These are phyloP conservation scores for Rhizomys pruinosus DNA, from an alignment of 2,113 vertebrate genomes.

Conservation along the genomic window DNA sequence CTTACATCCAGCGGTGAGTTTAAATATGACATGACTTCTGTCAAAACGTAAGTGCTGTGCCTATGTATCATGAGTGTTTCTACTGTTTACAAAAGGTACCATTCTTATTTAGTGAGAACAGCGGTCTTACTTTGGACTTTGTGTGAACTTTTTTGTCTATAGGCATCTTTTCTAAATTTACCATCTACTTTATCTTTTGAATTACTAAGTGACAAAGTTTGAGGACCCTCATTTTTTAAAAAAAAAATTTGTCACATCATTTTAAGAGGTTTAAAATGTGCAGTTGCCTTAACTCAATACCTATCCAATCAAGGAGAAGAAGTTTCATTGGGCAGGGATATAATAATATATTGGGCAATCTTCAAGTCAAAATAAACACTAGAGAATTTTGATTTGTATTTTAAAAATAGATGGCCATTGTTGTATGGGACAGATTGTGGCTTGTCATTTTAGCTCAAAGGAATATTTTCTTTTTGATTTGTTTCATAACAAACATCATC, in stretches of 20 bases:
- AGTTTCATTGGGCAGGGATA: constrained; percentile 58
- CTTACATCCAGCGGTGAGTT: constrained; percentile 97
- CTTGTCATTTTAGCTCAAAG: constrained; percentile 69
- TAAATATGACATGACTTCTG: constrained; percentile 74
- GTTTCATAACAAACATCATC: constrained; percentile 73
- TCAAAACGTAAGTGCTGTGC: constrained; percentile 67
- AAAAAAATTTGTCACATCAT: not conserved
- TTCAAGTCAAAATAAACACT: constrained; percentile 56
- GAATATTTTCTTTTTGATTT: constrained; percentile 69
- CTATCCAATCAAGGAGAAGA: constrained; percentile 56
- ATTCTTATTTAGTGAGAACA: constrained; percentile 76
- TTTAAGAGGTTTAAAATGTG: constrained; percentile 56
- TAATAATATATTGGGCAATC: constrained; percentile 19
- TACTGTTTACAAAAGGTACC: constrained; percentile 68
- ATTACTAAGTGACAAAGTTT: constrained; percentile 58
- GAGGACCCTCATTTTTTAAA: constrained; percentile 57
- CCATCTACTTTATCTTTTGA: constrained; percentile 75
- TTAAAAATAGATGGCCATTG: constrained; percentile 63
- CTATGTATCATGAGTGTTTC: constrained; percentile 79
- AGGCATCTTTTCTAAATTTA: constrained; percentile 78
- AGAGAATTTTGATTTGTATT: constrained; percentile 53
- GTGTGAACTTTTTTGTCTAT: constrained; percentile 80
- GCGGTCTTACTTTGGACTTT: constrained; percentile 82
- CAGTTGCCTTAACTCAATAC: constrained; percentile 57
- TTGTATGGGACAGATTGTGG: constrained; percentile 47